Evolutionary conservation across 2,113 vertebrate genomes (phyloP).

Genomic region (Neomonachus schauinslandi): DNA sequence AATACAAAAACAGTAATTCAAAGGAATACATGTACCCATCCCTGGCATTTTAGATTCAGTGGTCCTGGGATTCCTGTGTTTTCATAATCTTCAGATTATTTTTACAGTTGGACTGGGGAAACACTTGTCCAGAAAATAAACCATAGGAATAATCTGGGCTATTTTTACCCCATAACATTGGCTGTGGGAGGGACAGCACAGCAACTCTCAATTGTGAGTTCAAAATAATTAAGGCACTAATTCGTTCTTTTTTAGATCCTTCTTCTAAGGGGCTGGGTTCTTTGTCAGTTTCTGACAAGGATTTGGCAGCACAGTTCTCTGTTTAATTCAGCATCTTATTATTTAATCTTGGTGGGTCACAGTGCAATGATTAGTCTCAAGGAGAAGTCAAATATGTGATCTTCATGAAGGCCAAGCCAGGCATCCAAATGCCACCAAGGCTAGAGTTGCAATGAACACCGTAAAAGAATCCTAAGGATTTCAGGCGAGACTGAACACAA

Average conservation of each 20-base stretch:
- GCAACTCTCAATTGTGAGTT: background rate
- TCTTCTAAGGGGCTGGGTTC: background rate
- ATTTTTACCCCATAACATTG: background rate
- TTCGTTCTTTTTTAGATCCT: background rate
- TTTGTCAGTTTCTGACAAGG: background rate
- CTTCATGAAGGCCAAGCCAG: background rate
- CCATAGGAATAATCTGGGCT: background rate
- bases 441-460: background rate
- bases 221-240: background rate
- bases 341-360: background rate
- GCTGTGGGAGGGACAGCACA: background rate
- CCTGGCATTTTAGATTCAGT: background rate
- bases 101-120: background rate
- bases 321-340: background rate
- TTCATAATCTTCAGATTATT: background rate
- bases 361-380: background rate
- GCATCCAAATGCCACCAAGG: background rate
- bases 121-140: background rate
- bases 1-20: background rate
- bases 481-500: background rate
- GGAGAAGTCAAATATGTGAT: background rate
- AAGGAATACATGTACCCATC: background rate
- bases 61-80: background rate
- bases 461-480: background rate
- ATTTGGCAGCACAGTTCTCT: background rate